Base-by-base conservation (phyloP, 1,140 invertebrate species). In the Brachionus asplanchnoidis region DNA sequence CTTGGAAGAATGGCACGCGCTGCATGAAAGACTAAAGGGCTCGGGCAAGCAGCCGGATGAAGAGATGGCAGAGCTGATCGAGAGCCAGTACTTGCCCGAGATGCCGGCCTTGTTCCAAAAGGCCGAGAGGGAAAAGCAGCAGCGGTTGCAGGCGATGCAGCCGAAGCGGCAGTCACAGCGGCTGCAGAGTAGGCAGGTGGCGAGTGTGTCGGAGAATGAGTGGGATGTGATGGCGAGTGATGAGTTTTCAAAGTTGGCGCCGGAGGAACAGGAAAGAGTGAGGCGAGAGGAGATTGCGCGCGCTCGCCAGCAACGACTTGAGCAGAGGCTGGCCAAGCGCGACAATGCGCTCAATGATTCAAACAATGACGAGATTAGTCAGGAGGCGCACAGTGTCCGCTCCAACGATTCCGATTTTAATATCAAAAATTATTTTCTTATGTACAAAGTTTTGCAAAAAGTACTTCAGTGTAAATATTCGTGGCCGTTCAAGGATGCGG, bases 371-470 rank as follows among this genome's bases (percentile, higher is more conserved):
- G 36, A 42, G 11, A 20, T 42, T 11, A 65, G 53, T 17, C 32
- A 42, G 40, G 79, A 82, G 2, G 50, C 50, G 0, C 17, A 46
- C 6, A 77, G 44, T 53, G 17, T 26, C 4, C 8, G 44, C 3
- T 42, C 50, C 12, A 36, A 65, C 26, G 42, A 60, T 17, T 56
- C 14, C 9, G 79, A 82, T 65, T 82, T 82, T 68, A 82, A 82
- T 68, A 68, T 82, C 12, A 60, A 42, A 82, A 82, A 82, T 65
- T 82, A 44, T 68, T 82, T 65, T 46, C 53, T 82, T 44, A 82
- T 82, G 79, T 46, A 82, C 12, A 82, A 82, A 82, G 79, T 82
- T 28, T 44, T 82, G 42, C 32, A 42, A 20, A 82, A 82, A 68
- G 23, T 82, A 17, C 20, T 82, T 12, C 79, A 65, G 20, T 82